phyloP scores from a whole-genome alignment of 2,113 vertebrate genomes.

The Rana temporaria region DNA sequence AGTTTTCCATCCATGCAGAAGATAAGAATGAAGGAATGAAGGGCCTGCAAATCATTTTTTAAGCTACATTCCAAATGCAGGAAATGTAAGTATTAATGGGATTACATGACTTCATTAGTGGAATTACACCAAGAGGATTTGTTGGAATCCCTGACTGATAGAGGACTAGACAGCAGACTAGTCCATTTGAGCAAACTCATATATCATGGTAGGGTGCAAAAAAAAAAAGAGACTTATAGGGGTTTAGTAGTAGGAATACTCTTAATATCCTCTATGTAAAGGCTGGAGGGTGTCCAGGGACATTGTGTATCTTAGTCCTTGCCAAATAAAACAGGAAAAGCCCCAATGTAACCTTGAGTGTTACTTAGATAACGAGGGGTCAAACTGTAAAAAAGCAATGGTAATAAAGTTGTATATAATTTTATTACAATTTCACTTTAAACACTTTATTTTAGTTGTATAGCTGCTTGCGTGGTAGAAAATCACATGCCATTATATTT shows the following conservation, averaged over 20 bases:
- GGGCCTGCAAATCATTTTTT: conserved; percentile 32
- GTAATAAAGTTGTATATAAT: not conserved
- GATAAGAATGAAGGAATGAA: conserved; percentile 47
- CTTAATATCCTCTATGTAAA: conserved; percentile 23
- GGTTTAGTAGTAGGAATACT: not conserved
- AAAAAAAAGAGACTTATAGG: conserved; percentile 12
- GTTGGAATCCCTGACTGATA: conserved; percentile 1
- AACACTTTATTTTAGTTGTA: not conserved
- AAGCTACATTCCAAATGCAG: conserved; percentile 12
- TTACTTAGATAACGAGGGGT: not conserved
- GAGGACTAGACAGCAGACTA: not conserved
- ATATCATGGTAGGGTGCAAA: conserved; percentile 18
- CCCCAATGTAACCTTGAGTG: conserved; percentile 33
- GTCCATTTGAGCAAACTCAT: conserved; percentile 1
- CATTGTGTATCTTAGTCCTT: conserved; percentile 22
- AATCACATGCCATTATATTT: not conserved
- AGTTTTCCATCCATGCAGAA: not conserved
- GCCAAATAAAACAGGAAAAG: conserved; percentile 52
- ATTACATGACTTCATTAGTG: conserved; percentile 50
- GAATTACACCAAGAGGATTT: conserved; percentile 39
- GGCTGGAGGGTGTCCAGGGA: conserved; percentile 33
- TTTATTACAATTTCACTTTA: not conserved
- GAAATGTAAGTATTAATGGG: conserved; percentile 25
- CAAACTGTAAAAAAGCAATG: not conserved
- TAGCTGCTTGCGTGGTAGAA: not conserved